Evolutionary conservation across 2,888 invertebrate genomes (phyloP), one percentile per base, ranked within the genome.

Genomic region (Microplitis manilae): DNA sequence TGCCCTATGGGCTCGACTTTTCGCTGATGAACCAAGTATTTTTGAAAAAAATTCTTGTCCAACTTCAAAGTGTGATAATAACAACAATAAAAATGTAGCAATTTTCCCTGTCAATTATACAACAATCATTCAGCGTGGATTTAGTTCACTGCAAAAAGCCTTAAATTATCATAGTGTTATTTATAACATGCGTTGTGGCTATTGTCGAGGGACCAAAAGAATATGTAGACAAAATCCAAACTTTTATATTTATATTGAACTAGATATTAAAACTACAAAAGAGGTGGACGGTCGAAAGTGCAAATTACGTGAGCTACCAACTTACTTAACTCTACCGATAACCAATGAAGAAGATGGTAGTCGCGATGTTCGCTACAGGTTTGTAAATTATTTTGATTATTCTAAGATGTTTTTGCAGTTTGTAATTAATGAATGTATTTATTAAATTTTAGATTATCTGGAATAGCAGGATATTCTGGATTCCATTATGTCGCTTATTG

Each of bases 361-460:
- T 17, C 62, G 7, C n/a, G 62, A 62, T 62, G 9, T 62, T 62
- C 62, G 62, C 13, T 62, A 62, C n/a, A 8, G 62, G 62, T 62
- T 62, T 17, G 62, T 62, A 62, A n/a, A 62, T 62, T 61, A 15
- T 5, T 62, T 62, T 17, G 17, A 62, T n/a, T 62, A 62, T 62
- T n/a, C n/a, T n/a, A n/a, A 62, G 2, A n/a, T 62, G 13, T 6
- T 17, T 20, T 20, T 20, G 20, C 20, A 20, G 20, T 20, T 20
- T 1, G 1, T 20, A 20, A 20, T 20, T 20, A 20, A 20, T 20
- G 13, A 13, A 17, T 9, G 6, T 62, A 61, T 62, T 62, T 62
- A 62, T 62, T n/a, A 7, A 62, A 62, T 62, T 62, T 17, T 62
- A 62, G 62, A 62, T 61, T 61, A n/a, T 61, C 61, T 61, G 61